Percentiles rank a stretch among this genome's conserved stretches.
phyloP scores from a whole-genome alignment of 1,140 invertebrate species.

The Cyclina sinensis region DNA sequence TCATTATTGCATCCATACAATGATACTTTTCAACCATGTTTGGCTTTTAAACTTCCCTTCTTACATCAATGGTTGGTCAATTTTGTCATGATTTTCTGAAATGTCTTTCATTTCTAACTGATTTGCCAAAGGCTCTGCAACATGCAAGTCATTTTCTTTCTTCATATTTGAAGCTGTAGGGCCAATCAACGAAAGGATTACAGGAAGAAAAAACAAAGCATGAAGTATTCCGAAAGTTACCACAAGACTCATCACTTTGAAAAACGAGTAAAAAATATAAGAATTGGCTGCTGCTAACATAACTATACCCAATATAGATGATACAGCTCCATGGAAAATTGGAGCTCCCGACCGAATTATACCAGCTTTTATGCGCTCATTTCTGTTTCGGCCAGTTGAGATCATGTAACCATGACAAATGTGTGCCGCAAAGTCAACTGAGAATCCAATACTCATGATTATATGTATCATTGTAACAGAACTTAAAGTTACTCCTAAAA shows the following conservation, averaged over 20 bases:
- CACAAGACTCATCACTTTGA: conserved; percentile 94
- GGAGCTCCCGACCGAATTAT: conserved; percentile 96
- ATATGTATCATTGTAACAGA: conserved; percentile 99
- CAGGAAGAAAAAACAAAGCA: conserved; percentile 46
- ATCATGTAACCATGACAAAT: conserved; percentile 99
- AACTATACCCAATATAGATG: conserved; percentile 96
- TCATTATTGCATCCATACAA: no score
- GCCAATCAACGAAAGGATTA: conserved; percentile 47
- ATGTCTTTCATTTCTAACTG: neutral
- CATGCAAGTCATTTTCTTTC: neutral
- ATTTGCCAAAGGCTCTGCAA: neutral
- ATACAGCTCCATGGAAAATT: conserved; percentile 97
- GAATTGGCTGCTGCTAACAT: conserved; percentile 96
- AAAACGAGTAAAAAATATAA: conserved; percentile 99
- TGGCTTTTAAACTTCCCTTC: no score
- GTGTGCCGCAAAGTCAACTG: conserved; percentile 98
- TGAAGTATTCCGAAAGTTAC: conserved; percentile 42
- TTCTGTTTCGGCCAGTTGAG: conserved; percentile 87
- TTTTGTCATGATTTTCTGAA: no score
- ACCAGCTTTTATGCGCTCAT: conserved; percentile 94
- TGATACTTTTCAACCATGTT: no score
- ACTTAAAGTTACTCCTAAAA: conserved; percentile 98
- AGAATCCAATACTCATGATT: conserved; percentile 99
- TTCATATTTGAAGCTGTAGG: neutral
- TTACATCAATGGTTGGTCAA: no score